Evolutionary conservation across 2,797 vertebrate species (phyloP), one percentile per base, ranked within the genome.

Genomic region (Cryptoprocta ferox): DNA sequence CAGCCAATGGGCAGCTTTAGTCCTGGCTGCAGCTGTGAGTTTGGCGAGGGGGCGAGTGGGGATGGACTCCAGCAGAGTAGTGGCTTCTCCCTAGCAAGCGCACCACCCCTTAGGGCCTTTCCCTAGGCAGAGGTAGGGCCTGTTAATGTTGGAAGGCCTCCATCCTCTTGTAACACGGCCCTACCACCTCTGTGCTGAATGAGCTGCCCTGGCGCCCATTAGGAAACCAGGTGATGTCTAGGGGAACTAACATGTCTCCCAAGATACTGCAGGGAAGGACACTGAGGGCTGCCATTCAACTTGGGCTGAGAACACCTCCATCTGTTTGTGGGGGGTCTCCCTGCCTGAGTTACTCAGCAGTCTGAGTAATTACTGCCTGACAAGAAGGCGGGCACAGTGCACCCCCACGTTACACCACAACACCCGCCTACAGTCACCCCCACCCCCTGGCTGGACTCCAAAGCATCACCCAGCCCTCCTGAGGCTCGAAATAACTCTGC

Each of bases 351-450:
- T 97, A 98, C 96, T 98, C 97, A 98, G 92, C 91, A 95, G 85
- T 91, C 97, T 98, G 97, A 98, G 97, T 98, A 98, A 98, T 97
- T 87, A 95, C 90, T 76, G 91, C 92, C 95, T 98, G 93, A 95
- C 89, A 93, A 97, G 97, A 95, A 97, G 95, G 94, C 70, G 11
- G 82, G 88, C 78, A 94, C 65, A 42, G 65, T 59, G 87, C 81
- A 90, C 91, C 91, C 92, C 97, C 70, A 92, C 85, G 66, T 83
- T 87, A 87, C 37, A 96, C 95, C 94, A 97, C 96, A 91, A 63
- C 94, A 95, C 97, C 95, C 42, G 42, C 97, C 92, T 95, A 85
- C 91, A 76, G 37, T 95, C 96, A 14, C 97, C 97, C 96, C 88
- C 97, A 94, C 14, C 85, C 73, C 75, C 76, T 98, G 97, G 97